Percentiles rank a stretch among this genome's conserved stretches.
Conservation (phyloP, 2,113 vertebrate genomes). For the Chelonoidis abingdonii region DNA sequence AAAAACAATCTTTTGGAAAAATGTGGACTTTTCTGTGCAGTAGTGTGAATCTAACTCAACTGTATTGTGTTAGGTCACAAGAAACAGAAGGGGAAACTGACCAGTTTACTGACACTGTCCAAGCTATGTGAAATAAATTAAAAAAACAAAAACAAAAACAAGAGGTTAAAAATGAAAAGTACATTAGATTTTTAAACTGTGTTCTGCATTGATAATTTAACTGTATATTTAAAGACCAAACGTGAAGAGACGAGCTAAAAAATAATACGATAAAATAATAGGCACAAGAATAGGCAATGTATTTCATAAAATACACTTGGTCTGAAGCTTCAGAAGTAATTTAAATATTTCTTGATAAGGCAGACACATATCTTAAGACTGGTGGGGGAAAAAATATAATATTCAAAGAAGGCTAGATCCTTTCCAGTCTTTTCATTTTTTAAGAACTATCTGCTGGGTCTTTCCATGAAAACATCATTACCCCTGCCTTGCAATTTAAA, state of each 20-base stretch:
- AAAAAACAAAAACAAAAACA: background rate
- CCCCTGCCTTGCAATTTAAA: background rate
- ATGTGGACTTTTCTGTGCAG: conserved; percentile 9
- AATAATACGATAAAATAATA: background rate
- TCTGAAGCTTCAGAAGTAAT: background rate
- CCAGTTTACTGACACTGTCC: background rate
- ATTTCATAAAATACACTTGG: background rate
- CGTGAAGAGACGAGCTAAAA: background rate
- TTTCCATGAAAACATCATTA: background rate
- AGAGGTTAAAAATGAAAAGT: background rate
- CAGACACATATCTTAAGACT: background rate
- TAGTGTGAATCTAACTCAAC: background rate
- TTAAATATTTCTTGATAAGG: background rate
- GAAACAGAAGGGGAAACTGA: conserved; percentile 35
- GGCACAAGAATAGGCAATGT: background rate
- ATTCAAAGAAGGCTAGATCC: background rate
- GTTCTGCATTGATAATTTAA: background rate
- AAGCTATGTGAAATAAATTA: background rate
- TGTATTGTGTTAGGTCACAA: conserved; percentile 31
- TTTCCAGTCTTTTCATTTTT: background rate
- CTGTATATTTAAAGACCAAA: background rate
- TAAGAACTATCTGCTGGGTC: conserved; percentile 11
- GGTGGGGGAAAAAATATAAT: fast-evolving
- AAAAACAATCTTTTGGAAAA: conserved; percentile 57
- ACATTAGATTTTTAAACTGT: background rate